Evolutionary conservation across 2,797 vertebrate species (phyloP).

Genomic region (Amblyraja radiata): DNA sequence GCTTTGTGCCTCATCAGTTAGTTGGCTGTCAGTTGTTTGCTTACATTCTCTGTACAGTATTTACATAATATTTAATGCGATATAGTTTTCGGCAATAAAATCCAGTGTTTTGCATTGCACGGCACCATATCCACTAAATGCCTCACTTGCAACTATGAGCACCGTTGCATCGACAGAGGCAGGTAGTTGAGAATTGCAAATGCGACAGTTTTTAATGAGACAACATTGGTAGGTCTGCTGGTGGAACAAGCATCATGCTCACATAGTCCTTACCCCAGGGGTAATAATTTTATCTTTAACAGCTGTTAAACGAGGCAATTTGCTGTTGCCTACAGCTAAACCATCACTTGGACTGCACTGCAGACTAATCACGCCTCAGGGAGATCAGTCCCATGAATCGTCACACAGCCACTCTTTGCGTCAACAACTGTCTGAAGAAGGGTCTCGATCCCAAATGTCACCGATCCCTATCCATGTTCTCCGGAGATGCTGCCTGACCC

Average conservation of each 20-base stretch:
- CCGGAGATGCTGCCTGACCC: too few relatives aligned
- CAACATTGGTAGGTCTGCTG: not conserved
- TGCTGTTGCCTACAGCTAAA: not conserved
- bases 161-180: not conserved
- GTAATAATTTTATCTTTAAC: not conserved
- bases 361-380: too few relatives aligned
- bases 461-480: too few relatives aligned
- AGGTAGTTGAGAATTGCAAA: not conserved
- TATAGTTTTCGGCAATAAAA: not conserved
- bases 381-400: too few relatives aligned
- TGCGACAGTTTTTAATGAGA: not conserved
- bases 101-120: not conserved
- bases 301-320: not conserved
- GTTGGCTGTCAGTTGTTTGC: not conserved
- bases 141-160: not conserved
- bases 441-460: too few relatives aligned
- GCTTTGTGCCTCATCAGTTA: too few relatives aligned
- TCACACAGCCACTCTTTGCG: too few relatives aligned
- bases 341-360: not conserved
- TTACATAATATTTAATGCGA: not conserved
- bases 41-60: too few relatives aligned
- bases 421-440: too few relatives aligned
- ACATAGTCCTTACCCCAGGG: not conserved
- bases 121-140: not conserved
- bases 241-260: not conserved